Evolutionary conservation across 2,888 invertebrate species (phyloP), one percentile per base, ranked within the genome.

Genomic region (Nomada fabriciana): DNA sequence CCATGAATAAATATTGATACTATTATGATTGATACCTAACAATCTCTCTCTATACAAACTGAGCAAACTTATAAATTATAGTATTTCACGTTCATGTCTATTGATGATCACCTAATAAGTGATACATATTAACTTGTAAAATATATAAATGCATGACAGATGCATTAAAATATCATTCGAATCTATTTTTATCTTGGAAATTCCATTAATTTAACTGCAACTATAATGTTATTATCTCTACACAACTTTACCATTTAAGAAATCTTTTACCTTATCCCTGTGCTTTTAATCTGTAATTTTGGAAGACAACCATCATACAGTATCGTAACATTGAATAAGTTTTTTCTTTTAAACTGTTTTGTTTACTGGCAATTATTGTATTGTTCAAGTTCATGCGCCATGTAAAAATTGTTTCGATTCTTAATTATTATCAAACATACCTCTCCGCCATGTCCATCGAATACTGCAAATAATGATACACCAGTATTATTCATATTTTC

Each of bases 371-470:
- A 65, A 52, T 42, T 55, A 25, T 57, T 13, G 20, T 47, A 47
- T 47, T 15, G 20, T 52, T 42, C 20, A 73, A 64, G 3, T 67
- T 25, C 23, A 11, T 63, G 20, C 2, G n/a, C 63, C n/a, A 60
- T 63, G 42, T 64, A 36, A 43, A 53, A 59, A 68, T 36, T 36
- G 43, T 23, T 59, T 50, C 52, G n/a, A 47, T 29, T 47, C n/a
- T 43, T 43, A 2, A 3, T 72, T 29, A 15, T 59, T 68, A 13
- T 10, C 25, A 0, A 50, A 80, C 76, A 76, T 92, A 96, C 96
- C 94, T 98, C 98, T 57, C 98, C 99, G 69, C 98, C 99, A 94
- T 99, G 98, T 0, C 98, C 98, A 94, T 99, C 98, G 93, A 98
- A 98, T 87, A 99, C 97, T 61, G 98, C 98, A 94, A 98, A 98